Evolutionary conservation across 2,113 vertebrate genomes (phyloP), one percentile per base, ranked within the genome.

Genomic region (Strix uralensis): DNA sequence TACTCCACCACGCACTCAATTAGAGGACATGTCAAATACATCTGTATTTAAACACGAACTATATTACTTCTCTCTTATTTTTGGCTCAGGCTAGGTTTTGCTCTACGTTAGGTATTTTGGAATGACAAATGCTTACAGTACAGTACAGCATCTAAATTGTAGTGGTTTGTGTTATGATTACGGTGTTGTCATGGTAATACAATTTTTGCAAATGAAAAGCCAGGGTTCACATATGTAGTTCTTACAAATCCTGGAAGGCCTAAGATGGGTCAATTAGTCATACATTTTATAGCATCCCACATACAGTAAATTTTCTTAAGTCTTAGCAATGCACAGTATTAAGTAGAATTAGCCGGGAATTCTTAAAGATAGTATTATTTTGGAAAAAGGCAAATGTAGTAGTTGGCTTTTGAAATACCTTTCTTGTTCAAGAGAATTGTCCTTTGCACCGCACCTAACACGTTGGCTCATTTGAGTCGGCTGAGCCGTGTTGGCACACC

Each of bases 221-320:
- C 88, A 96, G 49, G 26, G 42, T 94, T 97, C 87, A 71, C 89
- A 85, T 95, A 83, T 89, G 93, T 88, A 90, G 26, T 54, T 96
- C n/a, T 83, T 81, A 78, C 42, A 94, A 93, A 93, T 90, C 87
- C 77, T 96, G 94, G 83, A 97, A 95, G 78, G 42, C 59, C 30
- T 81, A 40, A 40, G 63, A 57, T 79, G 51, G 75, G 90, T 93
- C 96, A 86, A 9, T 97, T 93, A 97, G 88, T 97, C 91, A 96
- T 91, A 79, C 38, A 42, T 80, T 96, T 96, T 78, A 73, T 36
- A 92, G 36, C 80, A 95, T 91, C 71, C 70, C 67, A 90, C 36
- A n/a, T 74, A 65, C 23, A 81, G 11, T 58, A 71, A 70, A 3
- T 36, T 94, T 87, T 82, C 47, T 57, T 13, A 77, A 86, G 29